phyloP scores from a whole-genome alignment of 2,113 vertebrate species.

The Elephas maximus region DNA sequence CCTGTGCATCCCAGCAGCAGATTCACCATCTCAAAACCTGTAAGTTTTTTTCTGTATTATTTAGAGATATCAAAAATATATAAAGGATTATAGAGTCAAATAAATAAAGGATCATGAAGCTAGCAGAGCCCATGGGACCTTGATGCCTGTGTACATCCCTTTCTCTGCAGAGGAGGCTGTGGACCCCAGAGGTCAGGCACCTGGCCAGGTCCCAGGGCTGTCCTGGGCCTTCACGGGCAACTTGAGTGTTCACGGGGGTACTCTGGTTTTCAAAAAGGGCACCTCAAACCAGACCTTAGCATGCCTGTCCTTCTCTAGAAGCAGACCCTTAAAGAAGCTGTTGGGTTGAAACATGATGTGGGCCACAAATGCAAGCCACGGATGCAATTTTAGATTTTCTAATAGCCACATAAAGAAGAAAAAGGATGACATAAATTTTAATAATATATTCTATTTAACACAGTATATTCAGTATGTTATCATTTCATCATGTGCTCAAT shows the following conservation, averaged over 20 bases:
- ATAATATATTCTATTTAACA: neutral
- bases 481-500: neutral
- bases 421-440: neutral
- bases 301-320: neutral
- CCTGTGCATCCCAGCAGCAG: constrained; percentile 95
- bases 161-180: rapidly evolving
- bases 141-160: neutral
- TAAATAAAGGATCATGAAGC: neutral
- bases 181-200: rapidly evolving
- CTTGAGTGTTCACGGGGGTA: neutral
- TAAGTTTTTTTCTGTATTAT: constrained; percentile 88
- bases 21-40: constrained; percentile 95
- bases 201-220: neutral
- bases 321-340: neutral
- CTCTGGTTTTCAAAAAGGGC: neutral
- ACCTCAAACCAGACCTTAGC: neutral
- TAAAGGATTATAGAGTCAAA: neutral
- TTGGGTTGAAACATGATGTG: neutral
- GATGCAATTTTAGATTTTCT: neutral
- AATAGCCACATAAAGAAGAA: neutral
- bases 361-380: neutral
- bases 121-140: neutral
- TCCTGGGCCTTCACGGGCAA: neutral
- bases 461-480: rapidly evolving
- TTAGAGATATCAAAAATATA: neutral